Conservation (phyloP, 1,140 invertebrate genomes). For the Plectrocnemia conspersa region DNA sequence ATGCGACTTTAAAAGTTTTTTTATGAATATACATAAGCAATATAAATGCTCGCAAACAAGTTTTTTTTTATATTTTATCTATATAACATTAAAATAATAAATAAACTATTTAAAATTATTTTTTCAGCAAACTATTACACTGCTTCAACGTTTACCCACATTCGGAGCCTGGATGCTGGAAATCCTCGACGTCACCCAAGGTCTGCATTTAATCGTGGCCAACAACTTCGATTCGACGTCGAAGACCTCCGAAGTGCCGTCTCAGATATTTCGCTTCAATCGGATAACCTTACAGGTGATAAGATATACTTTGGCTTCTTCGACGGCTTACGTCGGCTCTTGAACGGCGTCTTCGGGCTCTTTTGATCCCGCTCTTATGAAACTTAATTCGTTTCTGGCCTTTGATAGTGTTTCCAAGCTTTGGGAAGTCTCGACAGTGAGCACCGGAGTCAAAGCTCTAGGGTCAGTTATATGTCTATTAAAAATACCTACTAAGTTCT, state of each 20-base stretch:
- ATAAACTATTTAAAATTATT: constrained; percentile 3
- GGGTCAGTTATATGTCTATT: too few relatives aligned
- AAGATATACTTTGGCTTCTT: neutral
- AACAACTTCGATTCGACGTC: constrained; percentile 14
- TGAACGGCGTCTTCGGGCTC: too few relatives aligned
- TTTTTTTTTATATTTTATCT: too few relatives aligned
- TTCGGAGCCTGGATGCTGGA: constrained; percentile 12
- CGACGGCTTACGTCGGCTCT: too few relatives aligned
- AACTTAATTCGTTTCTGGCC: too few relatives aligned
- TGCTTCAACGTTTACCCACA: constrained; percentile 25
- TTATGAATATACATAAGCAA: constrained; percentile 16
- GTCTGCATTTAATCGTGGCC: constrained; percentile 9
- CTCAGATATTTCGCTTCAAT: constrained; percentile 23
- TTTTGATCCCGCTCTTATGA: too few relatives aligned
- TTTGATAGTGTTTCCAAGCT: neutral
- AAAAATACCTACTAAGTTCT: too few relatives aligned
- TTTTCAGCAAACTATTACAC: constrained; percentile 19
- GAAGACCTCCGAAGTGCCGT: neutral
- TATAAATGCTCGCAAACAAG: constrained; percentile 15
- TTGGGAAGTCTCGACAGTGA: neutral
- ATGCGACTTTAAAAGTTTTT: constrained; percentile 6
- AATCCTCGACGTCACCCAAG: constrained; percentile 10
- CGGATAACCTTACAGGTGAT: constrained; percentile 10
- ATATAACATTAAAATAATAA: too few relatives aligned
- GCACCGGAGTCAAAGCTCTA: too few relatives aligned